Percentiles rank a stretch among this genome's conserved stretches.
Conservation (phyloP, 2,888 invertebrate species). For the Lasioglossum marginatum region DNA sequence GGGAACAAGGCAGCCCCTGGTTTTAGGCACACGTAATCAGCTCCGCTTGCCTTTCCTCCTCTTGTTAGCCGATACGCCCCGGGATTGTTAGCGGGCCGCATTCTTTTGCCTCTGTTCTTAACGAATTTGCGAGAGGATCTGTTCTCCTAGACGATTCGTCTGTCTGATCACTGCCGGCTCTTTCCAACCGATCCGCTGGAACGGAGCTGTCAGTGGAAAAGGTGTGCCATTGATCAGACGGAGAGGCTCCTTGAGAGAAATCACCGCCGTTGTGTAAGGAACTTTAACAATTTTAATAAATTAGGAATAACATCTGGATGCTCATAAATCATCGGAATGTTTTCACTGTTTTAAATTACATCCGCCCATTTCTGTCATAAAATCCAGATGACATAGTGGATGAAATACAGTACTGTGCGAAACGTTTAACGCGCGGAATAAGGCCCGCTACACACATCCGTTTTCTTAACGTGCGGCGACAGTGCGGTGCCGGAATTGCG, state of each 20-base stretch:
- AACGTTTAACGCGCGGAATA: neutral
- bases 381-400: too few relatives aligned
- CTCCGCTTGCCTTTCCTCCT: neutral
- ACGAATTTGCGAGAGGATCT: constrained; percentile 1
- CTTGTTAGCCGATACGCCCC: constrained; percentile 7
- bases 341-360: too few relatives aligned
- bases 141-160: neutral
- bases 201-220: neutral
- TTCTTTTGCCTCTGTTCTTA: constrained; percentile 9
- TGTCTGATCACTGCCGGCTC: neutral
- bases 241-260: neutral
- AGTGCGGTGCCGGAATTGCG: too few relatives aligned
- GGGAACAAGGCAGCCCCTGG: neutral
- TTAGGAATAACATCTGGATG: too few relatives aligned
- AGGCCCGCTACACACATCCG: too few relatives aligned
- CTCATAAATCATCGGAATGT: too few relatives aligned
- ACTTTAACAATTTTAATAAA: too few relatives aligned
- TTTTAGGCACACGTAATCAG: constrained; percentile 15
- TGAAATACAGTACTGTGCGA: too few relatives aligned
- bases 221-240: neutral
- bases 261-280: neutral
- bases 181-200: neutral
- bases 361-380: too few relatives aligned
- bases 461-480: too few relatives aligned
- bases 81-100: neutral